Evolutionary conservation across 2,113 vertebrate genomes (phyloP).

Genomic region (Sceloporus tristichus): DNA sequence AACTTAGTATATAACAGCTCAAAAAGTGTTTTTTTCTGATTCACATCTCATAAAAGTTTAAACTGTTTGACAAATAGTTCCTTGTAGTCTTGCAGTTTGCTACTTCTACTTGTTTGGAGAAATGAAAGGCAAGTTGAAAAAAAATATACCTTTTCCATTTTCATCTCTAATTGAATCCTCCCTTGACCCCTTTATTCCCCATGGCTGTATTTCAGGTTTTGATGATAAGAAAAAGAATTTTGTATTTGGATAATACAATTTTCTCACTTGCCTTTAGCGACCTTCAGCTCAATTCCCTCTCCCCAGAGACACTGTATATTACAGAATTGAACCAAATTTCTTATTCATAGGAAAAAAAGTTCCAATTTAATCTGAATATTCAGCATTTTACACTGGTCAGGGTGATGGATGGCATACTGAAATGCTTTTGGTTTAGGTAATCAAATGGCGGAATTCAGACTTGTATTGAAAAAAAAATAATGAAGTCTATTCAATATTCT

Average conservation of each 20-base stretch:
- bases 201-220: constrained; percentile 75
- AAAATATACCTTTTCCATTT: constrained; percentile 78
- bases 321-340: constrained; percentile 79
- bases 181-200: constrained; percentile 75
- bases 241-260: constrained; percentile 83
- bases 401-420: constrained; percentile 82
- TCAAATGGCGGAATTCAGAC: constrained; percentile 75
- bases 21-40: constrained; percentile 47
- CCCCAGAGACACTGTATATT: constrained; percentile 78
- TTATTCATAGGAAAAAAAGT: constrained; percentile 81
- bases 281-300: constrained; percentile 83
- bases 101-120: constrained; percentile 74
- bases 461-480: constrained; percentile 75
- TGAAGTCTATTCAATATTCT: constrained; percentile 80
- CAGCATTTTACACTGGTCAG: constrained; percentile 76
- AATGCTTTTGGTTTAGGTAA: constrained; percentile 78
- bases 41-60: constrained; percentile 30
- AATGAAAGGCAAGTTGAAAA: constrained; percentile 72
- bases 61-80: constrained; percentile 66
- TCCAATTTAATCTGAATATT: constrained; percentile 84
- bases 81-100: constrained; percentile 53
- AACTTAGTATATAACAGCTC: constrained; percentile 14
- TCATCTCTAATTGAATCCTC: constrained; percentile 80
- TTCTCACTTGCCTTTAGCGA: constrained; percentile 81
- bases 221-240: constrained; percentile 81